phyloP scores from a whole-genome alignment of 2,888 invertebrate genomes.

The Cephus sareptanus region DNA sequence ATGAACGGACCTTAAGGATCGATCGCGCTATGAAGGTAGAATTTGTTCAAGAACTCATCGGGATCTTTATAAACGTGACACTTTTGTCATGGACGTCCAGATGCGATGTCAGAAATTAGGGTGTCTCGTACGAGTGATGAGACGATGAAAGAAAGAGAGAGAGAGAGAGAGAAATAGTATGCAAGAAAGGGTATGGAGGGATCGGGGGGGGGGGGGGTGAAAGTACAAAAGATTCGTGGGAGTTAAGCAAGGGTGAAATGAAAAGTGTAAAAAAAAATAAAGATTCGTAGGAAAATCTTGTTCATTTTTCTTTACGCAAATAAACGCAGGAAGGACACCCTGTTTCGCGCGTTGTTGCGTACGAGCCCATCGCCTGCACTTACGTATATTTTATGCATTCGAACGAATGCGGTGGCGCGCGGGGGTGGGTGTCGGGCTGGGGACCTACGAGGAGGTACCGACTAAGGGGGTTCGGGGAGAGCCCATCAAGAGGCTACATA shows the following conservation, averaged over 20 bases:
- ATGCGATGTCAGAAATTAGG: neutral
- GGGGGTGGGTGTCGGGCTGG: slow-evolving; percentile 14
- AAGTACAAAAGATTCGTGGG: neutral
- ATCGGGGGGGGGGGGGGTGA: neutral
- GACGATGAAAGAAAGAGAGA: neutral
- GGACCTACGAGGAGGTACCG: slow-evolving; percentile 23
- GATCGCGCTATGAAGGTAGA: neutral
- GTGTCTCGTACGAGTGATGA: neutral
- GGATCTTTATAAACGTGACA: neutral
- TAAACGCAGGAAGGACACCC: slow-evolving; percentile 18
- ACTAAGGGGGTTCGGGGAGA: slow-evolving; percentile 26
- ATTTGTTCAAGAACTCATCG: neutral
- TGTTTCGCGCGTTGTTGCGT: slow-evolving; percentile 16
- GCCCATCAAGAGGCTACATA: slow-evolving; percentile 59
- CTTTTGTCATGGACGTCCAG: neutral
- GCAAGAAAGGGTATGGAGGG: too few relatives aligned
- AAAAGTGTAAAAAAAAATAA: slow-evolving; percentile 25
- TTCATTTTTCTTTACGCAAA: slow-evolving; percentile 39
- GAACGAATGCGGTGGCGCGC: slow-evolving; percentile 35
- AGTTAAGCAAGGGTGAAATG: slow-evolving; percentile 1
- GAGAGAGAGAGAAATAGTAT: neutral
- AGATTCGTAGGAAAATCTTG: slow-evolving; percentile 46
- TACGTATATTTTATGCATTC: slow-evolving; percentile 48
- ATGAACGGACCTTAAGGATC: neutral
- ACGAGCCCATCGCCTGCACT: slow-evolving; percentile 5